These are phyloP conservation scores for Pyrgilauda ruficollis DNA, from an alignment of 2,113 vertebrate species.

Conservation along the genomic window DNA sequence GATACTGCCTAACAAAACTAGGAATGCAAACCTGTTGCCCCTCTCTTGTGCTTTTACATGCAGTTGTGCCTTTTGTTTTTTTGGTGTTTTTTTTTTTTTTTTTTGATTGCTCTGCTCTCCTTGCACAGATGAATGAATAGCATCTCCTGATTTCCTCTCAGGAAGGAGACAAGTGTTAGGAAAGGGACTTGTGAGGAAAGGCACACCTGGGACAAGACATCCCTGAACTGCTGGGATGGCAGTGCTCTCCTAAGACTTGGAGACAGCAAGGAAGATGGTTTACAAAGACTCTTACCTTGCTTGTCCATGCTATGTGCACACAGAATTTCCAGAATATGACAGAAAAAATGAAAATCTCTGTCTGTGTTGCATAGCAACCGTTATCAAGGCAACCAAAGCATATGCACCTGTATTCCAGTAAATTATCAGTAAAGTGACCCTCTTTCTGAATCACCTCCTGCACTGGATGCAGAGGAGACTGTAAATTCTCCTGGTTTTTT, in stretches of 20 bases:
- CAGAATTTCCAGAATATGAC: slow-evolving; percentile 20
- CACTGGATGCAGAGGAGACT: not conserved
- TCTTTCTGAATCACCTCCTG: slow-evolving; percentile 1
- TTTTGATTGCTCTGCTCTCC: not conserved
- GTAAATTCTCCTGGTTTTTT: not conserved
- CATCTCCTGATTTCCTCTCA: not conserved
- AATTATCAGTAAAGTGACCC: slow-evolving; percentile 58
- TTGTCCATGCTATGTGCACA: not conserved
- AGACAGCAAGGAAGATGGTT: not conserved
- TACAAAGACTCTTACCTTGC: not conserved
- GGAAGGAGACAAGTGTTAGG: not conserved
- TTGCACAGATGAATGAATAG: not conserved
- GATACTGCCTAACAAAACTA: not conserved
- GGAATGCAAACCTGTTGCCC: not conserved
- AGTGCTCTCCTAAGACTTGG: not conserved
- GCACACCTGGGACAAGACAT: not conserved
- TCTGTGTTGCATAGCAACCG: slow-evolving; percentile 56
- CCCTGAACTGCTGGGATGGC: not conserved
- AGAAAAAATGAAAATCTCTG: slow-evolving; percentile 45
- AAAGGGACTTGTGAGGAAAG: not conserved
- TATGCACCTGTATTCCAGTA: slow-evolving; percentile 47
- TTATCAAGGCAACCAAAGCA: slow-evolving; percentile 54
- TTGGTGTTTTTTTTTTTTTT: not conserved
- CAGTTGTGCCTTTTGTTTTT: not conserved
- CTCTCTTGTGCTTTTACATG: not conserved